These are phyloP conservation scores for Spheniscus humboldti DNA, from an alignment of 2,797 vertebrate species.

Conservation along the genomic window DNA sequence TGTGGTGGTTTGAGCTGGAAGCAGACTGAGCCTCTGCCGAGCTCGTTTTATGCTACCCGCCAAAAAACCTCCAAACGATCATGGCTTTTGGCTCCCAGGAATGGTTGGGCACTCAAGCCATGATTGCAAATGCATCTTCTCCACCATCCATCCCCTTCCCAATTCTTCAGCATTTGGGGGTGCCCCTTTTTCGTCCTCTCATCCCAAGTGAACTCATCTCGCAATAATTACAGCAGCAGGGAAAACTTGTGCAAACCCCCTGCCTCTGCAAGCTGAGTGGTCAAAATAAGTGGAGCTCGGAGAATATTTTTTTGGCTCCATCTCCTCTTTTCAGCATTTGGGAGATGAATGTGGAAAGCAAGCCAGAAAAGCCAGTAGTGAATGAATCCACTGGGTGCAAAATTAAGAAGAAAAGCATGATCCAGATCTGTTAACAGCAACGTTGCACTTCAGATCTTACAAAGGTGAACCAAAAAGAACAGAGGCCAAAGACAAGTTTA, in stretches of 20 bases:
- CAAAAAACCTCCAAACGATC: background rate
- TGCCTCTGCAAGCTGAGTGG: background rate
- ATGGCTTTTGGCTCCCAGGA: background rate
- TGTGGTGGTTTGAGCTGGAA: background rate
- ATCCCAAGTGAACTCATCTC: background rate
- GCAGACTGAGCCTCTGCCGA: background rate
- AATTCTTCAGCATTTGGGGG: background rate
- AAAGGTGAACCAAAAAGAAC: background rate
- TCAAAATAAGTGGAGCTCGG: background rate
- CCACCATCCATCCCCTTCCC: too few species aligned
- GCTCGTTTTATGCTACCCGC: background rate
- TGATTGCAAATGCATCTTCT: background rate
- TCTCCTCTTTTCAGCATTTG: background rate
- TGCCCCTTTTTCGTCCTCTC: background rate
- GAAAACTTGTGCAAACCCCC: background rate
- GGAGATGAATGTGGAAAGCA: background rate
- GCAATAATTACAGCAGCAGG: background rate
- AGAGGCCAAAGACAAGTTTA: background rate
- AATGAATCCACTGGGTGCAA: background rate
- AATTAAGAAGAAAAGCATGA: background rate
- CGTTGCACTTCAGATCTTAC: background rate
- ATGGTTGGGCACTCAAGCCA: fast-evolving
- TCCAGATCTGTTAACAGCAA: background rate
- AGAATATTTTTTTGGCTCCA: background rate
- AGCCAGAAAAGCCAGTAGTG: background rate